Conservation (phyloP, 2,888 invertebrate genomes). For the Tetragonisca angustula region DNA sequence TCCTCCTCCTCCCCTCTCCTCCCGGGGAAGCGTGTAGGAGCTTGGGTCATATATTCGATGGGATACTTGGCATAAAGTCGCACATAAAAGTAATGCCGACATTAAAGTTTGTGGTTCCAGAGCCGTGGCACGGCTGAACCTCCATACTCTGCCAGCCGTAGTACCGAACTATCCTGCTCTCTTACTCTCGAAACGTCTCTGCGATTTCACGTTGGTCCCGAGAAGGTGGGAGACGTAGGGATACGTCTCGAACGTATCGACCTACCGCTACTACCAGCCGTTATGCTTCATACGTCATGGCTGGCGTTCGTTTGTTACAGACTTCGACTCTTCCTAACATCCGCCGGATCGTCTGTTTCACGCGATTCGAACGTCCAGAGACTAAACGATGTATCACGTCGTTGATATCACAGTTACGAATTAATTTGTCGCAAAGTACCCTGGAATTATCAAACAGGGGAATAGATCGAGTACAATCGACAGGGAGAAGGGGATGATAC, state of each 20-base stretch:
- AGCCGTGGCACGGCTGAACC: slow-evolving; percentile 77
- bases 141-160: slow-evolving; percentile 42
- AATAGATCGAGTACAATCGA: background rate
- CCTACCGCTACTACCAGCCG: slow-evolving; percentile 15
- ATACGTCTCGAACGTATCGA: slow-evolving; percentile 47
- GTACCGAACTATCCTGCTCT: slow-evolving; percentile 44
- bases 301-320: background rate
- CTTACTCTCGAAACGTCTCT: slow-evolving; percentile 45
- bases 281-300: slow-evolving; percentile 17
- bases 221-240: slow-evolving; percentile 19
- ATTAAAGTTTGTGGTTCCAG: slow-evolving; percentile 84
- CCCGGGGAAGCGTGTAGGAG: slow-evolving; percentile 67
- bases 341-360: background rate
- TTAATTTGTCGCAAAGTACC: background rate
- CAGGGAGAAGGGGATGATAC: background rate
- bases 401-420: background rate
- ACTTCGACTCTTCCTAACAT: background rate
- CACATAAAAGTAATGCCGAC: slow-evolving; percentile 84
- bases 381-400: background rate
- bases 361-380: background rate
- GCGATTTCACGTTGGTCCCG: slow-evolving; percentile 56
- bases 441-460: background rate
- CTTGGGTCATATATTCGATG: slow-evolving; percentile 83
- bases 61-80: slow-evolving; percentile 84
- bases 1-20: background rate